phyloP scores from a whole-genome alignment of 2,113 vertebrate genomes.

The Callopanchax toddi region DNA sequence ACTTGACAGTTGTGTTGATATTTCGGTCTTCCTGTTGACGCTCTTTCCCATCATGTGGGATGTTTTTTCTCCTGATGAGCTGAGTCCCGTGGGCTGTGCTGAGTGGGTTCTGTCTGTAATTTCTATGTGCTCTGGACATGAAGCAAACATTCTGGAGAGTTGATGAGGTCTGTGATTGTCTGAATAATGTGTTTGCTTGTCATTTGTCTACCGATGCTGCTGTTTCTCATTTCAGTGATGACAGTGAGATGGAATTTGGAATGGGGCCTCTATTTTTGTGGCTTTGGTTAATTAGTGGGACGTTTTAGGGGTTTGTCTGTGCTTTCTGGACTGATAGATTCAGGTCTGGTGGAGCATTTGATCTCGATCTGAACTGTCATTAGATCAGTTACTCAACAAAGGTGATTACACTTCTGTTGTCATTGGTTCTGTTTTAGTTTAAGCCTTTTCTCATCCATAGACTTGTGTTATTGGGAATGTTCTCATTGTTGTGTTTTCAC shows the following conservation, averaged over 20 bases:
- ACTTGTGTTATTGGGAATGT: constrained; percentile 10
- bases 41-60: too few relatives aligned
- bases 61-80: constrained; percentile 19
- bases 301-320: constrained; percentile 16
- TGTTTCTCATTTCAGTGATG: constrained; percentile 36
- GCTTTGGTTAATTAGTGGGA: constrained; percentile 25
- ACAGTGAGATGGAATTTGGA: constrained; percentile 40
- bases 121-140: constrained; percentile 18
- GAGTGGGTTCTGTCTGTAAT: not conserved
- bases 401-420: constrained; percentile 15
- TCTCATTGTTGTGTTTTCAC: constrained; percentile 30
- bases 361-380: constrained; percentile 15
- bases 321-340: constrained; percentile 20
- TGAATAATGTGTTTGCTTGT: constrained; percentile 41
- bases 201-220: constrained; percentile 44
- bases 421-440: constrained; percentile 30
- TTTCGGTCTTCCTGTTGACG: too few relatives aligned
- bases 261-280: constrained; percentile 10
- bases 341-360: constrained; percentile 15
- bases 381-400: constrained; percentile 38
- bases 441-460: constrained; percentile 15
- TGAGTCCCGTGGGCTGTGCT: constrained; percentile 17
- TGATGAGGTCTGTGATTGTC: constrained; percentile 31
- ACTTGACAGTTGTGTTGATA: not conserved
- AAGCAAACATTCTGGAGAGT: constrained; percentile 29